Base-by-base conservation (phyloP, 2,113 vertebrate genomes). In the Crotalus helleri region DNA sequence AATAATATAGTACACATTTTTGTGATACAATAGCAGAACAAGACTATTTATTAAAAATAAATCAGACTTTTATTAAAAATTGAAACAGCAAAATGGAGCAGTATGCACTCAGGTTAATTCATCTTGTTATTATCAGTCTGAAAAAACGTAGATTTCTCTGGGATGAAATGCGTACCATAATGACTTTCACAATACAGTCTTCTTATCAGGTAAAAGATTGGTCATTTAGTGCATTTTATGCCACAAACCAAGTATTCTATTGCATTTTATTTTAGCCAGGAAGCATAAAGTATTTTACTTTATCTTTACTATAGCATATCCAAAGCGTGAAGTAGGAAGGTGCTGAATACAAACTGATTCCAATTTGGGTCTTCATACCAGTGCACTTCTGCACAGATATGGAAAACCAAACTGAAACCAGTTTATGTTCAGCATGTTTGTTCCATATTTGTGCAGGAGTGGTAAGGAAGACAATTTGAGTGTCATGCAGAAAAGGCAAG, bases 51-150 rank as follows among this genome's bases (percentile, higher is more conserved):
- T 46, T 46, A 44, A 44, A 44, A 44, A 44, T 44, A 92, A 93
- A 94, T 61, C 23, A 26, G 88, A 87, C n/a, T 90, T 90, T 44
- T 93, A n/a, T 46, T 59, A 85, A 85, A 90, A 74, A 92, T 89
- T 85, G 64, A 61, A 95, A 91, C 87, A 93, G 69, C 57, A 93
- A 74, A 1, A 85, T 29, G 33, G 93, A 0, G 0, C 24, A 59
- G 19, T 61, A 89, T 12, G 6, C 55, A 33, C 13, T n/a, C 87
- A 44, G 15, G 23, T 10, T 19, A 94, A 11, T 5, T 90, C 85
- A 58, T 93, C 23, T 54, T 87, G 58, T 17, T 44, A 88, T 81
- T 87, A 15, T 4, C 89, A 64, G 90, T 74, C 91, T 3, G 81
- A 23, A 49, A 91, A 89, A 93, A 59, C 7, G 29, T 86, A 23